A percentile compares a stretch with the other conserved stretches of the same genome.
These are phyloP conservation scores for Tadarida brasiliensis DNA, from an alignment of 2,797 vertebrate species.

Conservation along the genomic window DNA sequence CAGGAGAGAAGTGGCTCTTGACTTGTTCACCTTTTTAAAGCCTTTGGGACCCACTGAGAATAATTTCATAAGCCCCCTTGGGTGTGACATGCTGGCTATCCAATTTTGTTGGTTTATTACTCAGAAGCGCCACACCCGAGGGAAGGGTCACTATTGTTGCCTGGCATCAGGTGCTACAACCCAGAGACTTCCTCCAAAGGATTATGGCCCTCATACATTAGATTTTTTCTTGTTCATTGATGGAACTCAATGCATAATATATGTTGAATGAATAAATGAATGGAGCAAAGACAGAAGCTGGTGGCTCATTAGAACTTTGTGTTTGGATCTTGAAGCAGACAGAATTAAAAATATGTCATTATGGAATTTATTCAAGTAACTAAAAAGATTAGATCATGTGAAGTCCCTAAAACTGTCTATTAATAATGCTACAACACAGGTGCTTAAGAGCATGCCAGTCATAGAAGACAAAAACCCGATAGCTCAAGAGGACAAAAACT, in stretches of 20 bases:
- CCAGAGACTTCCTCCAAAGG: neutral
- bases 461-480: neutral
- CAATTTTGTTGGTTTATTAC: neutral
- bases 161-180: neutral
- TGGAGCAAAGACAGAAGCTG: slow-evolving; percentile 20
- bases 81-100: neutral
- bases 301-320: neutral
- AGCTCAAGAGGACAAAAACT: neutral
- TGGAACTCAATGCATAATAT: neutral
- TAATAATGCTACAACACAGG: neutral
- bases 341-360: neutral
- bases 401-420: slow-evolving; percentile 7
- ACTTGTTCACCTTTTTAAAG: slow-evolving; percentile 72
- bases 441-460: neutral
- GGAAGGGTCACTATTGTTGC: neutral
- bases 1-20: slow-evolving; percentile 65
- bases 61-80: neutral
- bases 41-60: slow-evolving; percentile 5
- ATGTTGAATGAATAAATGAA: neutral
- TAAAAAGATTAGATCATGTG: neutral
- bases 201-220: neutral
- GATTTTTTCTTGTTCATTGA: neutral
- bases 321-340: neutral
- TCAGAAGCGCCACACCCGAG: neutral
- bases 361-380: neutral